Percentiles rank a stretch among this genome's conserved stretches.
phyloP scores from a whole-genome alignment of 2,113 vertebrate genomes.

The Gymnocephalus cernua region DNA sequence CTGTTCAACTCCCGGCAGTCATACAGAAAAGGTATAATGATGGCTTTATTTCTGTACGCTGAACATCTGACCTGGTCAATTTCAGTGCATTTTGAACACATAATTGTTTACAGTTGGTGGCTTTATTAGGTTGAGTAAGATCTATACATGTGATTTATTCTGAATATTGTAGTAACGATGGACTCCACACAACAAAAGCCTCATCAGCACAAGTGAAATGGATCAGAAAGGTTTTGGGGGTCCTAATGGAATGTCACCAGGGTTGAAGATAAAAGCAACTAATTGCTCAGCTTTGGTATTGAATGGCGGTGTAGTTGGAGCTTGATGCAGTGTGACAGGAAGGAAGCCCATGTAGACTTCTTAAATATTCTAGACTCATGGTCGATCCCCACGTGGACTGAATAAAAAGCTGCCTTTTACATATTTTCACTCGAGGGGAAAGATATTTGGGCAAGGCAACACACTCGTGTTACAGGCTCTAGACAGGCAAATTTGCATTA shows the following conservation, averaged over 20 bases:
- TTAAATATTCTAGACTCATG: conserved; percentile 44
- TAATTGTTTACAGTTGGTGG: not conserved
- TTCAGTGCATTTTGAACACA: conserved; percentile 3
- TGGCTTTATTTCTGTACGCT: not conserved
- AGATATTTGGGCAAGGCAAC: conserved; percentile 39
- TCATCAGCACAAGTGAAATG: conserved; percentile 59
- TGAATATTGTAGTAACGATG: conserved; percentile 20
- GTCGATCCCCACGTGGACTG: conserved; percentile 37
- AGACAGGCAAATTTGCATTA: conserved; percentile 59
- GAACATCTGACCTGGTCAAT: conserved; percentile 10
- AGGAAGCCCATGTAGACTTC: conserved; percentile 44
- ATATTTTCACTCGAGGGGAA: conserved; percentile 36
- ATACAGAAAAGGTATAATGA: conserved; percentile 19
- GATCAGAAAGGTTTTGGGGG: conserved; percentile 69
- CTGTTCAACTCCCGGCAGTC: conserved; percentile 21
- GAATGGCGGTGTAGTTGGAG: conserved; percentile 57
- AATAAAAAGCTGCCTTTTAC: conserved; percentile 58
- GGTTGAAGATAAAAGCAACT: conserved; percentile 78
- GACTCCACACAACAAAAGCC: conserved; percentile 50
- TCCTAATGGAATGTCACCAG: conserved; percentile 62
- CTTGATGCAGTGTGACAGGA: conserved; percentile 63
- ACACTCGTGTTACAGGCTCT: conserved; percentile 26
- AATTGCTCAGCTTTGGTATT: conserved; percentile 74
- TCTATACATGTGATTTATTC: not conserved
- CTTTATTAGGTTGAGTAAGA: not conserved